Base-by-base conservation (phyloP, 2,888 invertebrate genomes). In the Barypeithes pellucidus region DNA sequence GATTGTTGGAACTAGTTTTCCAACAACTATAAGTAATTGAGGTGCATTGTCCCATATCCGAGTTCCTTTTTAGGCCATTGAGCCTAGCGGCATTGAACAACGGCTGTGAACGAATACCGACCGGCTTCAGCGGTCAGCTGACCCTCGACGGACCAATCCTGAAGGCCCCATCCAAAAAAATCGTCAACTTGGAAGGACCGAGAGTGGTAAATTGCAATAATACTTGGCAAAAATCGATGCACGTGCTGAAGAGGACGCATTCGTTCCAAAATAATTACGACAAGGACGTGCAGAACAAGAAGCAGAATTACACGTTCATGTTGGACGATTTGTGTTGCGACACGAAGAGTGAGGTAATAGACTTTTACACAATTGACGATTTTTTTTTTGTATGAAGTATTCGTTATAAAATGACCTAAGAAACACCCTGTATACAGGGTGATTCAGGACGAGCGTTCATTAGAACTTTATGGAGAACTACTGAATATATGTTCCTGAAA, bases 221-320 rank as follows among this genome's bases (percentile, higher is more conserved):
- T 67, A 83, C 88, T 0, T 89, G 89, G 88, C 85, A 86, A 29
- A 88, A 88, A 14, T 88, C 88, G 0, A 84, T 90, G 0, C 88
- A 89, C 33, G 87, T 88, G 12, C 84, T 91, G 9, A 89, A 89
- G 77, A 86, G 89, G 14, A 91, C 90, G 65, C 91, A 92, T 82
- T 92, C 92, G 4, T 90, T 90, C 80, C 89, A 90, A 0, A 90
- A 92, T 77, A 91, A 92, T 80, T 92, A 91, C 79, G 92, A 92
- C 74, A 89, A 90, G 72, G 91, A 92, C 73, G 84, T 92, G 33
- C 88, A 88, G 18, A 88, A 89, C 75, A 90, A 91, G 78, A 91
- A 89, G 81, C 88, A 89, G 77, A 88, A 88, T 73, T 89, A 89
- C 77, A 86, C 88, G 1, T 88, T 88, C 0, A 84, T 89, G 41